Evolutionary conservation across 1,140 invertebrate species (phyloP).

Genomic region (Psix sp.): DNA sequence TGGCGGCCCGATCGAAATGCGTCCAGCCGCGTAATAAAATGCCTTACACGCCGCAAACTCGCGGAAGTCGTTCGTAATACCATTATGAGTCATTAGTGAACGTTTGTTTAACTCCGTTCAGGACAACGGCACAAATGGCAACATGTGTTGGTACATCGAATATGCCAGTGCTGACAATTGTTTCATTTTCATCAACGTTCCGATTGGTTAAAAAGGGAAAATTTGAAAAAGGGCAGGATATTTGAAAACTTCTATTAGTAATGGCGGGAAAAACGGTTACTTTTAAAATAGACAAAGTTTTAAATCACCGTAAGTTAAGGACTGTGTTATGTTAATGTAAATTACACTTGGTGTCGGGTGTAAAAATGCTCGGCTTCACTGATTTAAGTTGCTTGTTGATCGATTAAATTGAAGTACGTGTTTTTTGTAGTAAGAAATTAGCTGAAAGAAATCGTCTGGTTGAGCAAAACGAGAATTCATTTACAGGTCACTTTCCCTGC

Average conservation of each 20-base stretch:
- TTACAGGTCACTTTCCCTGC: constrained; percentile 36
- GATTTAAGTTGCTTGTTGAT: too few relatives aligned
- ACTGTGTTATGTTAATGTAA: too few relatives aligned
- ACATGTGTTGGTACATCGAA: constrained; percentile 35
- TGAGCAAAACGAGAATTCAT: constrained; percentile 14
- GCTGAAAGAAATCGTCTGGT: not conserved
- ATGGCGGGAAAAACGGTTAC: too few relatives aligned
- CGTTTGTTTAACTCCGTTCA: constrained; percentile 43
- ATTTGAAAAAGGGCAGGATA: too few relatives aligned
- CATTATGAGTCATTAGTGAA: constrained; percentile 53
- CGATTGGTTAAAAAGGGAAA: too few relatives aligned
- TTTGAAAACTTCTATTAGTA: too few relatives aligned
- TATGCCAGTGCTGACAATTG: constrained; percentile 2
- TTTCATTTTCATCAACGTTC: too few relatives aligned
- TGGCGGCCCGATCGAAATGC: constrained; percentile 53
- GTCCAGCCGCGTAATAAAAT: constrained; percentile 49
- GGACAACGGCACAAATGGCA: constrained; percentile 36
- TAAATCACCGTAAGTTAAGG: too few relatives aligned
- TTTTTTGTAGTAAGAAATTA: not conserved
- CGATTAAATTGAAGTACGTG: too few relatives aligned
- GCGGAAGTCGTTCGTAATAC: constrained; percentile 55
- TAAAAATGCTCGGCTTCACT: too few relatives aligned
- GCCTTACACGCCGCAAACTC: constrained; percentile 48
- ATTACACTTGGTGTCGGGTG: too few relatives aligned
- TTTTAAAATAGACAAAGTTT: too few relatives aligned